A percentile compares a stretch with the other conserved stretches of the same genome.
These are phyloP conservation scores for Netelia fuscicornis DNA, from an alignment of 2,888 invertebrate genomes.

Conservation along the genomic window DNA sequence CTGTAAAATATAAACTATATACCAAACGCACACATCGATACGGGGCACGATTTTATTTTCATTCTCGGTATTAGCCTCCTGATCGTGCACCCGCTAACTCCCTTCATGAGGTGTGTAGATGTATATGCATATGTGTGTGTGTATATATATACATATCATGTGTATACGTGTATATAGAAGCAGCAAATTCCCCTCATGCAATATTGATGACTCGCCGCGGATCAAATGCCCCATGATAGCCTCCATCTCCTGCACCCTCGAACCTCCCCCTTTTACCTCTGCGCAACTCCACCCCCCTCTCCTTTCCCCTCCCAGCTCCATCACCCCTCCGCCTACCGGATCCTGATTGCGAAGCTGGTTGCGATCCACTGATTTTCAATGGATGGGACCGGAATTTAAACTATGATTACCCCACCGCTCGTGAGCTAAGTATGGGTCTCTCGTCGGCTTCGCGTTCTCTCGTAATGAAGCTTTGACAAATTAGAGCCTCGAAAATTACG, in stretches of 20 bases:
- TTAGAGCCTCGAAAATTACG: slow-evolving; percentile 83
- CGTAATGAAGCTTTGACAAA: slow-evolving; percentile 85
- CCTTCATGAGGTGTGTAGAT: slow-evolving; percentile 24
- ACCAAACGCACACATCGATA: slow-evolving; percentile 19
- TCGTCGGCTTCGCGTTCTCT: slow-evolving; percentile 65
- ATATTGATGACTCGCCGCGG: slow-evolving; percentile 83
- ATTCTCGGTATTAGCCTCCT: slow-evolving; percentile 80
- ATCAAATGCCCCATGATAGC: slow-evolving; percentile 84
- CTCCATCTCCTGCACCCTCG: slow-evolving; percentile 71
- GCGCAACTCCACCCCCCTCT: slow-evolving; percentile 60
- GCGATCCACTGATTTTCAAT: slow-evolving; percentile 85
- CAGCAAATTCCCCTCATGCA: slow-evolving; percentile 81
- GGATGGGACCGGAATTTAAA: slow-evolving; percentile 84
- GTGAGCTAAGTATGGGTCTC: slow-evolving; percentile 83
- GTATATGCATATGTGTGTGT: background rate
- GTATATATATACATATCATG: slow-evolving; percentile 1
- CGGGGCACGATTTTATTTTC: slow-evolving; percentile 76
- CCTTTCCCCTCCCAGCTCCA: background rate
- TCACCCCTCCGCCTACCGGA: slow-evolving; percentile 70
- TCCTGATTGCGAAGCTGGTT: slow-evolving; percentile 82
- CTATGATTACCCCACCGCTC: slow-evolving; percentile 83
- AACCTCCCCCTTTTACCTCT: slow-evolving; percentile 63
- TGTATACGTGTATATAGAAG: slow-evolving; percentile 39
- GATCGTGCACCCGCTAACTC: slow-evolving; percentile 77
- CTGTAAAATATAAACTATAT: slow-evolving; percentile 64